A percentile compares a stretch with the other conserved stretches of the same genome.
Conservation (phyloP, 2,888 invertebrate species). For the Ennomos fuscantarius region DNA sequence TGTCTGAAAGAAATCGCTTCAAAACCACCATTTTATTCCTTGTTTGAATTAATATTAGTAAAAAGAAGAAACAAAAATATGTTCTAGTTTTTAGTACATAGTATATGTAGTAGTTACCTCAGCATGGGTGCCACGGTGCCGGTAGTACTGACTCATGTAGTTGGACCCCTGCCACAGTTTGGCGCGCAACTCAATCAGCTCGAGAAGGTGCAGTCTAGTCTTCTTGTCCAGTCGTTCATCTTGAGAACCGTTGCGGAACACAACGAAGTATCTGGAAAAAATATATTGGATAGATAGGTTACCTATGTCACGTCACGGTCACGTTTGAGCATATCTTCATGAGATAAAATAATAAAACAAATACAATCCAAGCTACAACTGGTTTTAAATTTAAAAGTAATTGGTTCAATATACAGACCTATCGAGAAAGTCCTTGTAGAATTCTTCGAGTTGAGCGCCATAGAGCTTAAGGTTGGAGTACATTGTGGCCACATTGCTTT, state of each 20-base stretch:
- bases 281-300: not conserved
- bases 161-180: slow-evolving; percentile 95
- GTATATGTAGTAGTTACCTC: slow-evolving; percentile 61
- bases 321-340: no score
- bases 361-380: no score
- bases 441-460: slow-evolving; percentile 92
- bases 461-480: slow-evolving; percentile 92
- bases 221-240: slow-evolving; percentile 94
- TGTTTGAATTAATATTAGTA: not conserved
- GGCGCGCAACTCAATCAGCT: slow-evolving; percentile 96
- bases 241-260: slow-evolving; percentile 95
- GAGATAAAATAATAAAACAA: no score
- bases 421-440: slow-evolving; percentile 94
- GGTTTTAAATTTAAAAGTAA: not conserved
- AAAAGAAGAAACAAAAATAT: not conserved
- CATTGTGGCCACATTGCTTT: slow-evolving; percentile 90
- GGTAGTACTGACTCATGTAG: slow-evolving; percentile 94
- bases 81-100: no score
- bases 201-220: slow-evolving; percentile 94
- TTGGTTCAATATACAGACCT: slow-evolving; percentile 63
- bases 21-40: no score
- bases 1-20: not conserved
- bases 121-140: slow-evolving; percentile 87
- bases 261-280: slow-evolving; percentile 90
- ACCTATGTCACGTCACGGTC: no score